phyloP scores from a whole-genome alignment of 2,888 invertebrate species.

The Acrobasis repandana region DNA sequence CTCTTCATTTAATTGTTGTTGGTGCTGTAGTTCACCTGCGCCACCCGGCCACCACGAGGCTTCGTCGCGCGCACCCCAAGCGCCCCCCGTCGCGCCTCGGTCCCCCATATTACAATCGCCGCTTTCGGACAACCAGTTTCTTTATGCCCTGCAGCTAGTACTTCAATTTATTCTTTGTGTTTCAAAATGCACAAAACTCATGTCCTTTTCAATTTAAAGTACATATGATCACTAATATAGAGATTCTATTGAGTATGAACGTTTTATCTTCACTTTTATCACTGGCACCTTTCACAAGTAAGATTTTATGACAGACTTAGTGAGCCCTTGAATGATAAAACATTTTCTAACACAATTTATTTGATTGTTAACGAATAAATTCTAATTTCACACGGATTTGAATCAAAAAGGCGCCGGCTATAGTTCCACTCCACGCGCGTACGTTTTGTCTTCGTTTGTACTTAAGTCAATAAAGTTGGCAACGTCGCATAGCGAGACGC shows the following conservation, averaged over 20 bases:
- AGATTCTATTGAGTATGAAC: conserved; percentile 17
- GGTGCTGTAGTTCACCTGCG: conserved; percentile 77
- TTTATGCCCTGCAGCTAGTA: conserved; percentile 56
- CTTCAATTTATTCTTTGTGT: conserved; percentile 52
- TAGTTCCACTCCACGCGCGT: conserved; percentile 77
- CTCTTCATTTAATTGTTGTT: conserved; percentile 77
- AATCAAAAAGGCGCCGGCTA: conserved; percentile 74
- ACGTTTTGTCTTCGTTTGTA: conserved; percentile 80
- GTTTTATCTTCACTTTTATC: conserved; percentile 44
- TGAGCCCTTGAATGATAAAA: conserved; percentile 53
- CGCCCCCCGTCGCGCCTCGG: conserved; percentile 81
- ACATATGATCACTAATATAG: conserved; percentile 37
- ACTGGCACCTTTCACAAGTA: conserved; percentile 48
- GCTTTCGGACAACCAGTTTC: conserved; percentile 74
- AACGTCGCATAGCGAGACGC: conserved; percentile 82
- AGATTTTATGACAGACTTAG: conserved; percentile 66
- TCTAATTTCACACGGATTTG: conserved; percentile 54
- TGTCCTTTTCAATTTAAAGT: conserved; percentile 51
- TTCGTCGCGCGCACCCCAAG: conserved; percentile 83
- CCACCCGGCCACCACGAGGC: conserved; percentile 81
- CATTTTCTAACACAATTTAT: conserved; percentile 43
- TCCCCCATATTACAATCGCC: conserved; percentile 77
- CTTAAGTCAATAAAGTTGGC: conserved; percentile 82
- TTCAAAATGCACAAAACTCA: conserved; percentile 54
- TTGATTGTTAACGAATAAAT: conserved; percentile 46